Base-by-base conservation (phyloP, 2,888 invertebrate genomes). In the Prosapia bicincta region DNA sequence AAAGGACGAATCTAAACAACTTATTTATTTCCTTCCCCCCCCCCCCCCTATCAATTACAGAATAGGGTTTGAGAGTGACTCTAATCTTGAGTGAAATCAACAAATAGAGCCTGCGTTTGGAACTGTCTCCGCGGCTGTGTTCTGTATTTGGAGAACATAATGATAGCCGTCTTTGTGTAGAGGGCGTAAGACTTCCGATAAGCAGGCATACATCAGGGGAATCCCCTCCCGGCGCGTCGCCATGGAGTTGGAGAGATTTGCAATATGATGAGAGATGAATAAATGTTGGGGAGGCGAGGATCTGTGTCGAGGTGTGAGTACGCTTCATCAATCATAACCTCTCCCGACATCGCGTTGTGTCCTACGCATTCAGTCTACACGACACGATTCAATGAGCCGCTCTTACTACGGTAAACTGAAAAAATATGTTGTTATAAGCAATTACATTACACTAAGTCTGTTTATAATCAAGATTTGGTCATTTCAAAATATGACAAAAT, bases 221-320 rank as follows among this genome's bases (percentile, higher is more conserved):
- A 54, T n/a, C n/a, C 54, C 20, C 54, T 15, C 38, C 38, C 15
- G n/a, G n/a, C n/a, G 38, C 20, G 6, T 54, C 54, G 20, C n/a
- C n/a, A n/a, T 54, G 54, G 38, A 38, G 38, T 15, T 3, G 15
- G 15, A 38, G 38, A 38, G 30, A 38, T 54, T n/a, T 54, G 54
- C 54, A 54, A 54, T 54, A 54, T 54, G 54, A 54, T 54, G 54
- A 54, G 54, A 54, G 54, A 54, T 54, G 54, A 54, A 54, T 54
- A 54, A 20, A 54, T 54, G 20, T n/a, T 54, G 54, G 54, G 54
- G 54, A 54, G 54, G 15, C 38, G 38, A 38, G 15, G 38, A 38
- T 38, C 38, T 38, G 38, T 38, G 38, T 38, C 38, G 38, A n/a
- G 20, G 54, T 54, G 20, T 3, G 54, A 20, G 54, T 1, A 20